These are phyloP conservation scores for Dendropsophus ebraccatus DNA, from an alignment of 2,113 vertebrate species.

Conservation along the genomic window DNA sequence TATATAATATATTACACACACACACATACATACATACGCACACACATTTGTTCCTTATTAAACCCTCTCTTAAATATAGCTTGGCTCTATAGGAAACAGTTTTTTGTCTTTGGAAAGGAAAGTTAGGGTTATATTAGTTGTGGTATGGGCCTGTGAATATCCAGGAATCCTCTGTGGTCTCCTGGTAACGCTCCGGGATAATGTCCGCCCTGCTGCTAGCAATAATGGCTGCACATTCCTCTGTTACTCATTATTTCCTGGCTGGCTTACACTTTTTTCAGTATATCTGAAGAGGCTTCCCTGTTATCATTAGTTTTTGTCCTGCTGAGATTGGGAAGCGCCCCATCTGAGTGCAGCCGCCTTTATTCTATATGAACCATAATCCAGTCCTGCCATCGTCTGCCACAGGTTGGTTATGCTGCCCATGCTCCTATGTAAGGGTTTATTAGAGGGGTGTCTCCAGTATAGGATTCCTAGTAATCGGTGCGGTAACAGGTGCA, in stretches of 20 bases:
- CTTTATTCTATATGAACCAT: background rate
- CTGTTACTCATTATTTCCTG: constrained; percentile 29
- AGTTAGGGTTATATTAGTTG: background rate
- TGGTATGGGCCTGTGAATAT: background rate
- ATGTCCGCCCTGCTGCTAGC: background rate
- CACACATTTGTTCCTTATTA: background rate
- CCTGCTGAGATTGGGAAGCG: background rate
- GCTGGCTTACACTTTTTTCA: background rate
- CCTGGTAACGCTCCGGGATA: background rate
- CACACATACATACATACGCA: background rate
- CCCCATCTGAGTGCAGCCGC: background rate
- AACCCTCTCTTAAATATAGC: background rate
- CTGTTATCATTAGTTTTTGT: background rate
- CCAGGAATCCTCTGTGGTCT: background rate
- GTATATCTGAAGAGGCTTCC: background rate
- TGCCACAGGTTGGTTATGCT: background rate
- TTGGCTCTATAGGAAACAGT: background rate
- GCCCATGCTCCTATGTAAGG: background rate
- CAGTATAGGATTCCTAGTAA: no score
- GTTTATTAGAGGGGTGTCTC: no score
- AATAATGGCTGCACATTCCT: background rate
- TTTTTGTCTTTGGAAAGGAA: background rate
- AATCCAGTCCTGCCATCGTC: background rate
- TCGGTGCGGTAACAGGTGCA: no score
- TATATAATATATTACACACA: no score